phyloP scores from a whole-genome alignment of 2,797 vertebrate genomes.

The Syndactyla subalaris region DNA sequence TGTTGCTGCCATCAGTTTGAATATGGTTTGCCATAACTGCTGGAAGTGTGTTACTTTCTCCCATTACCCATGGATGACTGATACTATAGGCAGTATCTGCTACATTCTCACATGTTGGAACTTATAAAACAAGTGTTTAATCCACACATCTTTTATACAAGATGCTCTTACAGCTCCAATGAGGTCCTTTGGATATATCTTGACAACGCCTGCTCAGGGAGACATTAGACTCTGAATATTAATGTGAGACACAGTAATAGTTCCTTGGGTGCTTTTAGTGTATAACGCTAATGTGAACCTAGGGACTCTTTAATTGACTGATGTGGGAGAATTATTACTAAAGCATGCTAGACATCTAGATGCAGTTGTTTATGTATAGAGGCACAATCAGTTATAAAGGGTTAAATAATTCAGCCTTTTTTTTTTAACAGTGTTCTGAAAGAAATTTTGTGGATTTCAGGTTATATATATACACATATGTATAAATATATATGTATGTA shows the following conservation, averaged over 20 bases:
- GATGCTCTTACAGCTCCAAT: neutral
- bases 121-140: conserved; percentile 28
- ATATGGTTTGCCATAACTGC: neutral
- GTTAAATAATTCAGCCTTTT: neutral
- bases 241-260: neutral
- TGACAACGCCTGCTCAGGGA: neutral
- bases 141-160: conserved; percentile 13
- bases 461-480: neutral
- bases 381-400: neutral
- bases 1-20: neutral
- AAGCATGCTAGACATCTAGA: neutral
- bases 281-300: neutral
- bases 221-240: neutral
- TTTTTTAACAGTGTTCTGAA: neutral
- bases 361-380: neutral
- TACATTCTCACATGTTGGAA: neutral
- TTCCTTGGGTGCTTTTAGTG: neutral
- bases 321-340: neutral
- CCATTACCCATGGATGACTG: neutral
- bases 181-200: neutral
- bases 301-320: neutral
- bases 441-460: neutral
- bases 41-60: neutral
- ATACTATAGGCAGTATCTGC: neutral
- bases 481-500: no score